Percentiles rank a stretch among this genome's conserved stretches.
Conservation (phyloP, 2,113 vertebrate genomes). For the Atractosteus spatula region DNA sequence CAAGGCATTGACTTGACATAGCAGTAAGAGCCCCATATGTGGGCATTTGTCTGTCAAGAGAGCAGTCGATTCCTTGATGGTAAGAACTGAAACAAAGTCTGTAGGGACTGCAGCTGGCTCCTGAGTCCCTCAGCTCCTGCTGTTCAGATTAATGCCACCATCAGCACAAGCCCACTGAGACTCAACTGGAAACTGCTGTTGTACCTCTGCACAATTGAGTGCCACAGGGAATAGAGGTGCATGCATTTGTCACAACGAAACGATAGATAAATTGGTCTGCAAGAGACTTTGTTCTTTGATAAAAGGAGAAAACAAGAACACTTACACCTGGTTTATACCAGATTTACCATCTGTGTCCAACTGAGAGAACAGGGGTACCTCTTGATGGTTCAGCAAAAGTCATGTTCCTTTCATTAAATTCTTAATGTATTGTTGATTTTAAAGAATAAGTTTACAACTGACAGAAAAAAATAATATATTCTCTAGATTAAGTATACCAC, state of each 20-base stretch:
- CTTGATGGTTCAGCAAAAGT: too few relatives aligned
- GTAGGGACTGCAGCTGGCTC: neutral
- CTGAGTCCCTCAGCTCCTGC: neutral
- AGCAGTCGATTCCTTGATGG: neutral
- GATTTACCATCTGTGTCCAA: too few relatives aligned
- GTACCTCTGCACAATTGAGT: neutral
- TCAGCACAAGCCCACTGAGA: constrained; percentile 7
- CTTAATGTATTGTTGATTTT: too few relatives aligned
- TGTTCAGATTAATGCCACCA: constrained; percentile 6
- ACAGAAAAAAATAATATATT: too few relatives aligned
- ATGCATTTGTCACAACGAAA: neutral
- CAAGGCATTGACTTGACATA: too few relatives aligned
- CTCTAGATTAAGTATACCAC: too few relatives aligned
- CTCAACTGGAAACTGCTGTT: neutral
- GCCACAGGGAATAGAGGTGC: neutral
- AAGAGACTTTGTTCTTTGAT: neutral
- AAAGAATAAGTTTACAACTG: too few relatives aligned
- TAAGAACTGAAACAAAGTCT: neutral
- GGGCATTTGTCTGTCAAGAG: neutral
- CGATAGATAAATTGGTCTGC: neutral
- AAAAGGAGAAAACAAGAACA: neutral
- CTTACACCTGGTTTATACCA: too few relatives aligned
- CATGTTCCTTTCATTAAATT: too few relatives aligned
- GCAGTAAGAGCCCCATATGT: too few relatives aligned
- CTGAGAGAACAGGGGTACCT: too few relatives aligned